Percentiles rank a stretch among this genome's conserved stretches.
Conservation (phyloP, 1,140 invertebrate genomes). For the Pachyrhynchus sulphureomaculatus region DNA sequence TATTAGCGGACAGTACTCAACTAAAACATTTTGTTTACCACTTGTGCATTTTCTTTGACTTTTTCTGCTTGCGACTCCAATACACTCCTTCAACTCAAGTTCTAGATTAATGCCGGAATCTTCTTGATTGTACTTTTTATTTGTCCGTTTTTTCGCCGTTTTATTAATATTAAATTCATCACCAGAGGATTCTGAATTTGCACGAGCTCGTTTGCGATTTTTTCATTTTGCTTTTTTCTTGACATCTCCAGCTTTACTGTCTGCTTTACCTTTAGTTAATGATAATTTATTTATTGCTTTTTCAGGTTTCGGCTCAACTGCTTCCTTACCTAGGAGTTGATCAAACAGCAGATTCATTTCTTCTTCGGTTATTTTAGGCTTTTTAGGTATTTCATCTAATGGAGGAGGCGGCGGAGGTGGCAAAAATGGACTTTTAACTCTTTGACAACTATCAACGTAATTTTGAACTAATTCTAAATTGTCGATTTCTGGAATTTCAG, state of each 20-base stretch:
- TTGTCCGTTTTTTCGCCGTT: conserved; percentile 50
- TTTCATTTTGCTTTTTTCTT: conserved; percentile 29
- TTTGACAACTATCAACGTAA: conserved; percentile 42
- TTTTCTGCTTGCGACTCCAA: conserved; percentile 71
- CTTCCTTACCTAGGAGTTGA: conserved; percentile 40
- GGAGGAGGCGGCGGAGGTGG: conserved; percentile 9
- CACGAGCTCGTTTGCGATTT: conserved; percentile 36
- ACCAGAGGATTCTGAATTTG: conserved; percentile 43
- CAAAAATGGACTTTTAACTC: conserved; percentile 22
- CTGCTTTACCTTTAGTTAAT: conserved; percentile 18
- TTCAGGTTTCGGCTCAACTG: conserved; percentile 4
- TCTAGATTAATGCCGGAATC: conserved; percentile 55
- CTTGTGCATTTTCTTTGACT: conserved; percentile 74
- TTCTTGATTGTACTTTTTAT: conserved; percentile 52
- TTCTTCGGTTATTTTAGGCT: conserved; percentile 46
- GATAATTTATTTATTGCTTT: not conserved
- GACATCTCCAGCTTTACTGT: conserved; percentile 5
- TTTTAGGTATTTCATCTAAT: conserved; percentile 26
- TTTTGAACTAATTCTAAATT: conserved; percentile 45
- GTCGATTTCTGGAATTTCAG: conserved; percentile 40
- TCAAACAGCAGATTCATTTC: conserved; percentile 49
- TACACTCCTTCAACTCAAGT: conserved; percentile 58
- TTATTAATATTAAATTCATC: conserved; percentile 51
- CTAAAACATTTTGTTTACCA: conserved; percentile 72
- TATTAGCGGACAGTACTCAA: conserved; percentile 76